phyloP scores from a whole-genome alignment of 2,888 invertebrate species.

The Epinotia demarniana region DNA sequence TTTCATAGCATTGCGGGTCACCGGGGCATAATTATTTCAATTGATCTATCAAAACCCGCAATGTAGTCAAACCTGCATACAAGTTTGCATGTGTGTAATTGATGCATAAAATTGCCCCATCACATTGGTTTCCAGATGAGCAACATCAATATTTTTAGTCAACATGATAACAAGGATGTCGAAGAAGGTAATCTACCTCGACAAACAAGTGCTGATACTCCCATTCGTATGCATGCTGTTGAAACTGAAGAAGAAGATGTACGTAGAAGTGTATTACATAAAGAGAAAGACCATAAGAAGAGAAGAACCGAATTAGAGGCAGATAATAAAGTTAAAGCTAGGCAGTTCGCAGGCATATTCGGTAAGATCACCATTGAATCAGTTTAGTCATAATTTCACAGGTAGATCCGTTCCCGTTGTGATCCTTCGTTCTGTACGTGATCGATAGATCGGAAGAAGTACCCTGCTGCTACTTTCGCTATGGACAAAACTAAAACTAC shows the following conservation, averaged over 20 bases:
- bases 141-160: neutral
- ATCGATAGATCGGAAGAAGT: too few relatives aligned
- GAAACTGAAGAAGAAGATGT: slow-evolving; percentile 44
- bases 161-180: slow-evolving; percentile 36
- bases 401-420: too few relatives aligned
- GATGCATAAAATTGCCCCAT: too few relatives aligned
- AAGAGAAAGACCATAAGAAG: slow-evolving; percentile 39
- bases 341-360: neutral
- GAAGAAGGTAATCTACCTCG: slow-evolving; percentile 28
- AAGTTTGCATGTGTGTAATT: too few relatives aligned
- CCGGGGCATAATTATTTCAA: too few relatives aligned
- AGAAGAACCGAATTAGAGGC: slow-evolving; percentile 1
- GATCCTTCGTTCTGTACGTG: too few relatives aligned
- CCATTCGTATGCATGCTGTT: slow-evolving; percentile 44
- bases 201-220: slow-evolving; percentile 39
- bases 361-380: neutral
- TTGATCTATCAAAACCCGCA: too few relatives aligned
- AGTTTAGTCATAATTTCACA: too few relatives aligned
- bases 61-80: too few relatives aligned
- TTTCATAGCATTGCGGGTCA: too few relatives aligned
- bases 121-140: slow-evolving; percentile 23
- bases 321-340: neutral
- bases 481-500: too few relatives aligned
- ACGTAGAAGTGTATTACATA: slow-evolving; percentile 42
- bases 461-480: too few relatives aligned